Percentiles rank a stretch among this genome's conserved stretches.
phyloP scores from a whole-genome alignment of 2,888 invertebrate genomes.

The Rhamphomyia laevipes region DNA sequence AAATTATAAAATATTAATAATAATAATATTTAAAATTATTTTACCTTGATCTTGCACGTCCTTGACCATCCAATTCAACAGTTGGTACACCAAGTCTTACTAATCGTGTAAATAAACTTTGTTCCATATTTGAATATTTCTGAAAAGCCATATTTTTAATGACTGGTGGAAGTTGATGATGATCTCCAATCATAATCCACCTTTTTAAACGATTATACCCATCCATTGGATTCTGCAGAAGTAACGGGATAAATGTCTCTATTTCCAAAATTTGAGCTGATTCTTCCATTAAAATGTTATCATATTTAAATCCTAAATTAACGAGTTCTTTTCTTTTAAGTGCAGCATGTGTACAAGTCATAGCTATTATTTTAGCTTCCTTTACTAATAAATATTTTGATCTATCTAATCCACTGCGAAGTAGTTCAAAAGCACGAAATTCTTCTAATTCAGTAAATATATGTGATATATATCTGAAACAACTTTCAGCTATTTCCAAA shows the following conservation, averaged over 20 bases:
- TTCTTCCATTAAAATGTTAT: conserved; percentile 99
- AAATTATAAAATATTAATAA: conserved; percentile 12
- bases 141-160: conserved; percentile 99
- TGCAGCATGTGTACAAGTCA: conserved; percentile 99
- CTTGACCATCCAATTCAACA: conserved; percentile 95
- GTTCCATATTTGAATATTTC: conserved; percentile 99
- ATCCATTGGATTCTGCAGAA: conserved; percentile 97
- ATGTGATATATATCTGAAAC: conserved; percentile 86
- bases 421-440: conserved; percentile 92
- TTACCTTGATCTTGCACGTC: conserved; percentile 68
- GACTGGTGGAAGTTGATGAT: conserved; percentile 97
- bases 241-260: conserved; percentile 95
- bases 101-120: conserved; percentile 92
- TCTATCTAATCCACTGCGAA: conserved; percentile 89
- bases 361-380: conserved; percentile 98
- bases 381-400: conserved; percentile 94
- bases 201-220: conserved; percentile 89
- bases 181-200: conserved; percentile 99
- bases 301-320: conserved; percentile 90
- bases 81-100: conserved; percentile 95
- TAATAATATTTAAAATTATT: neutral
- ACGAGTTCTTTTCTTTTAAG: conserved; percentile 92
- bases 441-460: conserved; percentile 97
- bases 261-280: conserved; percentile 98
- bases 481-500: conserved; percentile 80